These are phyloP conservation scores for Sebastes trivittatus DNA, from an alignment of 2,797 vertebrate species.

Conservation along the genomic window DNA sequence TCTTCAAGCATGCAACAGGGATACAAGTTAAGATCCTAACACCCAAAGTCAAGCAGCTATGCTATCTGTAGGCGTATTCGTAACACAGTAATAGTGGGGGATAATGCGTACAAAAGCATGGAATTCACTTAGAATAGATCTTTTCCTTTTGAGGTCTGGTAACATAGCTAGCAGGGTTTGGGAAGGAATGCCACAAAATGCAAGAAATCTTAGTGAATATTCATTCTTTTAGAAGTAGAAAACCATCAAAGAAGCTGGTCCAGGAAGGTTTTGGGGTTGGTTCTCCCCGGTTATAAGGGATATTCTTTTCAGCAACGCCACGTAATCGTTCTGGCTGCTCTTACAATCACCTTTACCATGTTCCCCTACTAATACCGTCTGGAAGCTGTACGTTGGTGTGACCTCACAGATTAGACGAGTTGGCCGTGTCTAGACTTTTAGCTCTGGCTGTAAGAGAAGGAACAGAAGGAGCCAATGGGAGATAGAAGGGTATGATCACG, in stretches of 20 bases:
- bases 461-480: background rate
- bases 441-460: background rate
- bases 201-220: background rate
- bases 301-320: background rate
- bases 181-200: background rate
- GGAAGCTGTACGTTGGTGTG: slow-evolving; percentile 5
- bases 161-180: background rate
- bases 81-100: background rate
- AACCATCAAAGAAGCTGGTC: background rate
- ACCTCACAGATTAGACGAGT: slow-evolving; percentile 34
- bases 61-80: background rate
- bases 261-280: background rate
- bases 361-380: slow-evolving; percentile 27
- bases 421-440: background rate
- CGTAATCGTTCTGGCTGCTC: slow-evolving; percentile 4
- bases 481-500: background rate
- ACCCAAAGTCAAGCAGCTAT: background rate
- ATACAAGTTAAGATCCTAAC: slow-evolving; percentile 38
- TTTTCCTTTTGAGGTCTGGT: background rate
- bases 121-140: background rate
- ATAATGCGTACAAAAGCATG: background rate
- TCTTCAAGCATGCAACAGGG: slow-evolving; percentile 28
- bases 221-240: background rate
- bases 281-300: background rate
- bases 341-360: slow-evolving; percentile 17